phyloP scores from a whole-genome alignment of 2,888 invertebrate genomes.

The Cryptus viduatorius region DNA sequence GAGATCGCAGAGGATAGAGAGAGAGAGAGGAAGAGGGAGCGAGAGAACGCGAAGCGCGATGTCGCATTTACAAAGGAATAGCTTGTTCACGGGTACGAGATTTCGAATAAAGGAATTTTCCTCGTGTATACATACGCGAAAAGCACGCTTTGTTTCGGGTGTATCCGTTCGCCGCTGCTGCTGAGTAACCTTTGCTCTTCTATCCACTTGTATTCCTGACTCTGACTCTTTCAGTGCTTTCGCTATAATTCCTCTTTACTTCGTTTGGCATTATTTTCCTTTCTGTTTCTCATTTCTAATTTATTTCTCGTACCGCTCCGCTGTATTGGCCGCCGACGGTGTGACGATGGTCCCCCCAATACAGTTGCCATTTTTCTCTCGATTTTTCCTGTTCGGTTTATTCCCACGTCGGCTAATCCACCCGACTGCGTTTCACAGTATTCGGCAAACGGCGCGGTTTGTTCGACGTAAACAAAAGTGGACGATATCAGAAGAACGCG shows the following conservation, averaged over 20 bases:
- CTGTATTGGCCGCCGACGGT: not conserved
- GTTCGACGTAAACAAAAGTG: constrained; percentile 62
- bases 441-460: constrained; percentile 35
- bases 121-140: constrained; percentile 8
- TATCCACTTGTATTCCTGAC: not conserved
- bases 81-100: constrained; percentile 60
- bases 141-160: constrained; percentile 39
- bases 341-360: no score
- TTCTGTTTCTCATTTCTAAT: not conserved
- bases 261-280: not conserved
- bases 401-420: constrained; percentile 18
- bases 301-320: not conserved
- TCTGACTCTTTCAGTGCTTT: not conserved
- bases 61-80: constrained; percentile 61
- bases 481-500: constrained; percentile 62
- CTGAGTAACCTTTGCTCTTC: constrained; percentile 3
- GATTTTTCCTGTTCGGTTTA: not conserved
- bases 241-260: not conserved
- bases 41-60: not conserved
- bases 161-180: constrained; percentile 10
- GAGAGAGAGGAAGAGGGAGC: not conserved
- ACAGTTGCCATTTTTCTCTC: not conserved
- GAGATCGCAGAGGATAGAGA: not conserved
- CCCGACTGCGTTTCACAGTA: not conserved
- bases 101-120: constrained; percentile 57